Conservation (phyloP, 1,140 invertebrate genomes). For the Drosophila pachea region DNA sequence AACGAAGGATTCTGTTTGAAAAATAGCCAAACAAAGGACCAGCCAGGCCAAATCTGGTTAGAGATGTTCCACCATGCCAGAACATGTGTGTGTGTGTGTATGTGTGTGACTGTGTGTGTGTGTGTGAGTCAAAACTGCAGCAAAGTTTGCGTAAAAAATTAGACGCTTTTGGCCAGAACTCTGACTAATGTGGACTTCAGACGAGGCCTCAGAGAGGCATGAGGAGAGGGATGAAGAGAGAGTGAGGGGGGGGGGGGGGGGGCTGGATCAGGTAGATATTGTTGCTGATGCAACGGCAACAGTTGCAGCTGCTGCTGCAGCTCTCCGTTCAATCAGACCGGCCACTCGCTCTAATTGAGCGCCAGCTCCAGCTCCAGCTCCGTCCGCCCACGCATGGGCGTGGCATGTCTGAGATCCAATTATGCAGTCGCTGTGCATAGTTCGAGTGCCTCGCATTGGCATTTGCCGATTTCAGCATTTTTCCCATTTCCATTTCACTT, state of each 20-base stretch:
- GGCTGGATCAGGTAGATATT: slow-evolving; percentile 16
- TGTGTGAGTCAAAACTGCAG: slow-evolving; percentile 14
- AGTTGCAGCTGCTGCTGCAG: neutral
- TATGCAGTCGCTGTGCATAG: slow-evolving; percentile 55
- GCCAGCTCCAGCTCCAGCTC: slow-evolving; percentile 29
- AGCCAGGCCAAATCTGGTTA: neutral
- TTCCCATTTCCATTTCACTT: slow-evolving; percentile 35
- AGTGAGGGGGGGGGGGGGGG: neutral
- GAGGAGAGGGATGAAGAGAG: neutral
- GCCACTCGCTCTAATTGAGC: slow-evolving; percentile 50
- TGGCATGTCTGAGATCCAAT: slow-evolving; percentile 45
- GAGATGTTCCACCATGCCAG: slow-evolving; percentile 3
- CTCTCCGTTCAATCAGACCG: slow-evolving; percentile 49
- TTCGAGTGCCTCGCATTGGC: slow-evolving; percentile 28
- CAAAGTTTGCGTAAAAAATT: slow-evolving; percentile 58
- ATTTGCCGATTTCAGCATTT: slow-evolving; percentile 53
- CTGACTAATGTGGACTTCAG: slow-evolving; percentile 29
- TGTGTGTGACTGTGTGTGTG: neutral
- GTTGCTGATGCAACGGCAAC: slow-evolving; percentile 48
- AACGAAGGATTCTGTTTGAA: slow-evolving; percentile 13
- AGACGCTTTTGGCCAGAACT: slow-evolving; percentile 38
- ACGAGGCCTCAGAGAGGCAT: neutral
- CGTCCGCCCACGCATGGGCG: too few relatives aligned
- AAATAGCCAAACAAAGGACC: slow-evolving; percentile 25
- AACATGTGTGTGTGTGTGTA: neutral